phyloP scores from a whole-genome alignment of 2,797 vertebrate species.

The Sphenopsis melanotis region DNA sequence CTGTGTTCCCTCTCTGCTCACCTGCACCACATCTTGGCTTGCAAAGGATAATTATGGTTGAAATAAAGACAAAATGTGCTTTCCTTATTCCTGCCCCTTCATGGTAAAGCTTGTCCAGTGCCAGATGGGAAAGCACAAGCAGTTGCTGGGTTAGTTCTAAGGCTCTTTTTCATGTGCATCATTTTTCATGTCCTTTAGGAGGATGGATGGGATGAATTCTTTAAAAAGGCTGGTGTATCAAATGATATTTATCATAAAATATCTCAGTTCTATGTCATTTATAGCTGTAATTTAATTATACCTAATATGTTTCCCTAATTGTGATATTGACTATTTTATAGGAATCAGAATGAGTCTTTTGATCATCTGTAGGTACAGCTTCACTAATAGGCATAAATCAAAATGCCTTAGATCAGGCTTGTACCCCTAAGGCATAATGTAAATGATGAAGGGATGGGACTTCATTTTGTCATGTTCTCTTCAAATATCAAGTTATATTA shows the following conservation, averaged over 20 bases:
- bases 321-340: slow-evolving; percentile 54
- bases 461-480: slow-evolving; percentile 72
- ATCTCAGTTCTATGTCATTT: slow-evolving; percentile 21
- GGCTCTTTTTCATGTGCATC: not conserved
- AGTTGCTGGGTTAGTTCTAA: not conserved
- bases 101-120: not conserved
- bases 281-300: slow-evolving; percentile 44
- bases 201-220: not conserved
- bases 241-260: slow-evolving; percentile 25
- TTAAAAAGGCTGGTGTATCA: not conserved
- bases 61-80: not conserved
- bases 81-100: not conserved
- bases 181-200: slow-evolving; percentile 1
- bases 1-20: not conserved
- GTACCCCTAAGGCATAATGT: slow-evolving; percentile 68
- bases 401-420: slow-evolving; percentile 68
- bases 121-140: not conserved
- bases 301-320: slow-evolving; percentile 27
- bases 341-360: slow-evolving; percentile 50
- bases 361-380: slow-evolving; percentile 38
- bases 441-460: slow-evolving; percentile 65
- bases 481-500: slow-evolving; percentile 78
- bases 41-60: not conserved
- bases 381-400: slow-evolving; percentile 62
- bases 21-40: not conserved